These are phyloP conservation scores for Ctenoplectra terminalis DNA, from an alignment of 1,140 invertebrate species.

Conservation along the genomic window DNA sequence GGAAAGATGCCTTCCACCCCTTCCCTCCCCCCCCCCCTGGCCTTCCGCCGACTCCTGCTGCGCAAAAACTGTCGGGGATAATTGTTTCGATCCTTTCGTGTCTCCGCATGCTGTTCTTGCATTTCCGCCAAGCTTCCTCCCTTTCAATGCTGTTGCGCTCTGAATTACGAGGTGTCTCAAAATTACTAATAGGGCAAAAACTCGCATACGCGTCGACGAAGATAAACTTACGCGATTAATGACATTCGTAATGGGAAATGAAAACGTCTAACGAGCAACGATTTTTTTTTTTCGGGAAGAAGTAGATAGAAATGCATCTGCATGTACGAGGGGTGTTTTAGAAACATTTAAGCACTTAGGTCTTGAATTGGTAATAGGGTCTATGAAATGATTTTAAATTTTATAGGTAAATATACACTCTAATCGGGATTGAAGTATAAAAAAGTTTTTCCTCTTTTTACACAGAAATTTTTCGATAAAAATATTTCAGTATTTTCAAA, in stretches of 20 bases:
- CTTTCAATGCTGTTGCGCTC: not conserved
- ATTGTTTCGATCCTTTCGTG: conserved; percentile 40
- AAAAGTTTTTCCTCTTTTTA: not conserved
- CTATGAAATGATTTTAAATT: conserved; percentile 12
- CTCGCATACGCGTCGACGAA: not conserved
- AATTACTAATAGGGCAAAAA: conserved; percentile 28
- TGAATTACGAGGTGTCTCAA: conserved; percentile 22
- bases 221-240: not conserved
- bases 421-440: not conserved
- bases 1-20: not conserved
- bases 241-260: not conserved
- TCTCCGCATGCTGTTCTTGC: not conserved
- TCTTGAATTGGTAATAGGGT: not conserved
- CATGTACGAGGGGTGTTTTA: not conserved
- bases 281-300: not conserved
- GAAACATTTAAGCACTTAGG: not conserved
- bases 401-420: not conserved
- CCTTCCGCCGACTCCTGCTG: not conserved
- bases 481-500: not conserved
- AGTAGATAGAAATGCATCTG: not conserved
- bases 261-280: not conserved
- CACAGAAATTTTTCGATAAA: not conserved
- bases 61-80: conserved; percentile 30
- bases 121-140: not conserved
- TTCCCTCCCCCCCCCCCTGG: not conserved